Evolutionary conservation across 2,113 vertebrate species (phyloP).

Genomic region (Lamprologus sp.): DNA sequence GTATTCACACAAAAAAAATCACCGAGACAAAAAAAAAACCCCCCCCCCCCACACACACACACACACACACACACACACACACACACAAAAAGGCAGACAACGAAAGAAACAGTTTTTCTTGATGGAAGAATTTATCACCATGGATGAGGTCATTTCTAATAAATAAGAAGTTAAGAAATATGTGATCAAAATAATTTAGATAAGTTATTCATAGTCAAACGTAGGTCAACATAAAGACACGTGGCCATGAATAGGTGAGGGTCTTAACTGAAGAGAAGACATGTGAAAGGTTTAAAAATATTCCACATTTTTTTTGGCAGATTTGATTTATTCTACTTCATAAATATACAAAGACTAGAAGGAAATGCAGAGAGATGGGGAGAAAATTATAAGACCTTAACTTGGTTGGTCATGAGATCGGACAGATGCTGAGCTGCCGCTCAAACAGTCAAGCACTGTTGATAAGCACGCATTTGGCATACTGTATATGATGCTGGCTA

Average conservation of each 20-base stretch:
- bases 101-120: not conserved
- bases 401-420: not conserved
- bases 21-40: no score
- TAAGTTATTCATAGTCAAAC: not conserved
- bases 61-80: no score
- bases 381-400: not conserved
- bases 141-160: not conserved
- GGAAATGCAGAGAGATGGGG: not conserved
- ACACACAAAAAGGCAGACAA: not conserved
- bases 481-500: not conserved
- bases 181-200: not conserved
- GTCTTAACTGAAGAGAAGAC: not conserved
- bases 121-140: not conserved
- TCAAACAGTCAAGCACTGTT: not conserved
- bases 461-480: not conserved
- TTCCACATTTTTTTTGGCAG: not conserved
- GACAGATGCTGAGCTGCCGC: not conserved
- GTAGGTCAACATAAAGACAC: not conserved
- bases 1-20: no score
- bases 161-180: not conserved
- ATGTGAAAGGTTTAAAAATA: not conserved
- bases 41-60: fast-evolving
- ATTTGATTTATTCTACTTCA: not conserved
- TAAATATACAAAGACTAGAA: not conserved
- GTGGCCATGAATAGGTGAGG: fast-evolving